phyloP scores from a whole-genome alignment of 2,113 vertebrate genomes.

The Sphaerodactylus townsendi region DNA sequence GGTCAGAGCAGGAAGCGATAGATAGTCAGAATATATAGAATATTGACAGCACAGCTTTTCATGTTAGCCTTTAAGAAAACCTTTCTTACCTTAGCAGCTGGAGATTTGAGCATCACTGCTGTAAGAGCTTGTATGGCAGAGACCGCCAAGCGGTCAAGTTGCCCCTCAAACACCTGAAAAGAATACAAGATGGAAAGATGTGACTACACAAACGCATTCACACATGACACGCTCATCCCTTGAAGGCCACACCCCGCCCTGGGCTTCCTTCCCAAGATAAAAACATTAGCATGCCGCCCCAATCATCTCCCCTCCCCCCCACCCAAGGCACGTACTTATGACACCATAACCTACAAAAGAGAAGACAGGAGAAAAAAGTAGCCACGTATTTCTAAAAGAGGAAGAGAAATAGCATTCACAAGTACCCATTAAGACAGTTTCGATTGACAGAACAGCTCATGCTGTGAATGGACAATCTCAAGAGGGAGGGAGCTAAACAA shows the following conservation, averaged over 20 bases:
- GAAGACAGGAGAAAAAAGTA: conserved; percentile 46
- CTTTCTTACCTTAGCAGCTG: conserved; percentile 90
- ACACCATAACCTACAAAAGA: conserved; percentile 56
- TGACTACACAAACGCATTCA: conserved; percentile 18
- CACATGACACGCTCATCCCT: conserved; percentile 10
- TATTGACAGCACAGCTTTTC: too few species aligned
- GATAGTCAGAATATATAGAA: too few species aligned
- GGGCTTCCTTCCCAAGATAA: conserved; percentile 43
- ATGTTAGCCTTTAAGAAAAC: neutral
- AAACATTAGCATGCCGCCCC: conserved; percentile 58
- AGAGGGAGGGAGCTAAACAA: conserved; percentile 70
- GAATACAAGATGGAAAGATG: conserved; percentile 29
- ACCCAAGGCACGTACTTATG: conserved; percentile 43
- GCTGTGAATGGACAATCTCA: conserved; percentile 78
- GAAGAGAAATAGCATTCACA: conserved; percentile 47
- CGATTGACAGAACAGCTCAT: conserved; percentile 58
- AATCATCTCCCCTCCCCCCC: conserved; percentile 41
- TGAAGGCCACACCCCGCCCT: neutral
- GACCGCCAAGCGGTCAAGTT: conserved; percentile 89
- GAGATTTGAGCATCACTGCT: conserved; percentile 96
- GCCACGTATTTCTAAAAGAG: conserved; percentile 35
- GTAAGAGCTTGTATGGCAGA: conserved; percentile 94
- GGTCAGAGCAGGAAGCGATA: too few species aligned
- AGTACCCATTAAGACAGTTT: conserved; percentile 45
- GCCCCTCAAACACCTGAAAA: conserved; percentile 90